These are phyloP conservation scores for Amblyjoppa proteus DNA, from an alignment of 2,888 invertebrate species.

Conservation along the genomic window DNA sequence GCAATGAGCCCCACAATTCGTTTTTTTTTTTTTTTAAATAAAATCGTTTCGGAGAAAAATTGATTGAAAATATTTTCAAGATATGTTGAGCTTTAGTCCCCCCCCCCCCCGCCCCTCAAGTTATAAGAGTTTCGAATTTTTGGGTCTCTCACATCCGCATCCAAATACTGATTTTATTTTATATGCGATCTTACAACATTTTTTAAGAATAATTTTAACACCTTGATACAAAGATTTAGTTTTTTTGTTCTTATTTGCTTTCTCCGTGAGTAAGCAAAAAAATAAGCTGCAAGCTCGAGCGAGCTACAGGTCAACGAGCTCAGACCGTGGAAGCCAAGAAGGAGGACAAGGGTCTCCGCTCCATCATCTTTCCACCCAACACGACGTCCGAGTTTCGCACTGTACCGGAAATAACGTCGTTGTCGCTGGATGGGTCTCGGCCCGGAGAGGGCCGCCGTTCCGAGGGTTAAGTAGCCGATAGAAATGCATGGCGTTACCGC, in stretches of 20 bases:
- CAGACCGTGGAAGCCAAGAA: constrained; percentile 39
- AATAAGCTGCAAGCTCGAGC: not conserved
- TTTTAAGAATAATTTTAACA: too few species aligned
- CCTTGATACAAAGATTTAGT: too few species aligned
- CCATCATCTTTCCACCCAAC: constrained; percentile 13
- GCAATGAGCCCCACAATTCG: too few species aligned
- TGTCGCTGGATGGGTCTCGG: constrained; percentile 56
- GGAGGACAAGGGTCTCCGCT: constrained; percentile 49
- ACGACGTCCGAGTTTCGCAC: constrained; percentile 36
- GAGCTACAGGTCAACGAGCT: constrained; percentile 52
- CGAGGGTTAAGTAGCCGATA: constrained; percentile 80
- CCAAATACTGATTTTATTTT: too few species aligned
- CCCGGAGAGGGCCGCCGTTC: constrained; percentile 60
- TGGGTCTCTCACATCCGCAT: too few species aligned
- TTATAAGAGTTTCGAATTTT: too few species aligned
- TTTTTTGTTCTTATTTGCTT: not conserved
- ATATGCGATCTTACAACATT: too few species aligned
- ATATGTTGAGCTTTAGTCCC: too few species aligned
- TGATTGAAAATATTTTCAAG: too few species aligned
- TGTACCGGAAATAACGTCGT: constrained; percentile 77
- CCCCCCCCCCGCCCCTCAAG: too few species aligned
- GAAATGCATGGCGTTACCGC: constrained; percentile 80
- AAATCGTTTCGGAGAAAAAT: too few species aligned
- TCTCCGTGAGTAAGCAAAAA: not conserved
- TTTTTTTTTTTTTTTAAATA: too few species aligned